Percentiles rank a stretch among this genome's conserved stretches.
Conservation (phyloP, 2,888 invertebrate species). For the Therioaphis trifolii region DNA sequence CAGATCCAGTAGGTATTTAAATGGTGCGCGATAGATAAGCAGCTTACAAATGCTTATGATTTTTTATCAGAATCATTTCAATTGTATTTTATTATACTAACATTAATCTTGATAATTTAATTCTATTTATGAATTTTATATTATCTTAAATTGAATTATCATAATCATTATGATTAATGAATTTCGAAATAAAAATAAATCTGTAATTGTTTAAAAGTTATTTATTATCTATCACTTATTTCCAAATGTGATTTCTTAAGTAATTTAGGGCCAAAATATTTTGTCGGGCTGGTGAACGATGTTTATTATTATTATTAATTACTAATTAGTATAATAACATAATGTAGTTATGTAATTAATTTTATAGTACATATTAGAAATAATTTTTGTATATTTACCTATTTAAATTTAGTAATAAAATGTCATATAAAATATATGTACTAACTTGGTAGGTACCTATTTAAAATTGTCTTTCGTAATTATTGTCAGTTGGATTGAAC, state of each 20-base stretch:
- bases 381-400: no score
- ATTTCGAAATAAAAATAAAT: not conserved
- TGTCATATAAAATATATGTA: no score
- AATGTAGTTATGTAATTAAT: no score
- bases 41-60: not conserved
- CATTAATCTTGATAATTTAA: slow-evolving; percentile 23
- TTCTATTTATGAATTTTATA: not conserved
- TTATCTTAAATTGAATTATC: not conserved
- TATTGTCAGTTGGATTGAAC: not conserved
- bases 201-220: not conserved
- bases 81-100: slow-evolving; percentile 24
- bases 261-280: not conserved
- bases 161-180: slow-evolving; percentile 22
- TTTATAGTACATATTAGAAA: no score
- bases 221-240: not conserved
- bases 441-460: no score
- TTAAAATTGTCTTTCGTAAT: no score
- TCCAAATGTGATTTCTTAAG: not conserved
- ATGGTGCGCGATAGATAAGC: not conserved
- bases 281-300: not conserved
- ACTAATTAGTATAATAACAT: not conserved
- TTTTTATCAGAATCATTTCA: slow-evolving; percentile 22
- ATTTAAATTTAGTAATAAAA: no score
- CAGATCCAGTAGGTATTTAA: slow-evolving; percentile 5
- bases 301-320: not conserved